Base-by-base conservation (phyloP, 2,797 vertebrate species). In the Atherinosoma microstoma region DNA sequence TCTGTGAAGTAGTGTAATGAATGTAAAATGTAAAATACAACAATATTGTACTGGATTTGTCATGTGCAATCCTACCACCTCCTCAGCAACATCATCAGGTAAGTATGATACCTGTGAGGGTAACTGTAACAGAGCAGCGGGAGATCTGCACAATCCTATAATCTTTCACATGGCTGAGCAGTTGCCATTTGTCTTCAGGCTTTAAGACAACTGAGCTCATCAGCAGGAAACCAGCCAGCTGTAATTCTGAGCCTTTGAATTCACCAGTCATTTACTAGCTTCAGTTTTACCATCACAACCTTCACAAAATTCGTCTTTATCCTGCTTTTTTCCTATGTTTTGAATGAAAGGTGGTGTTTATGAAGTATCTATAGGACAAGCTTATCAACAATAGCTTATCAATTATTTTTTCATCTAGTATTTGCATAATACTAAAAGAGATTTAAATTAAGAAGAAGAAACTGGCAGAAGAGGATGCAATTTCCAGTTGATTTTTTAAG, bases 141-240 rank as follows among this genome's bases (percentile, higher is more conserved):
- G 61, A 78, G 73, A 32, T 66, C 49, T 1, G 9, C 38, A 67
- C 71, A 54, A 58, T 70, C 64, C 64, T 51, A 34, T 67, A 64
- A 67, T 84, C 73, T 68, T 72, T 63, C 61, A 73, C 75, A 80
- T 67, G 61, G 42, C 53, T 76, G 73, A 84, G 61, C 71, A 16
- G 29, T 64, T 73, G 68, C 74, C 76, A 73, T 64, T 75, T 85
- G 64, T 83, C 68, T 76, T 51, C 35, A 67, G 78, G 77, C 66
- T 75, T 27, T 67, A 78, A 67, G 51, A 38, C 60, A 73, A 84
- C 58, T 84, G 83, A 38, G 59, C 67, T 75, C 64, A 71, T 36
- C 36, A 51, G 68, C 53, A 83, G 47, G 18, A 75, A 80, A 71
- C 27, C 66, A 76, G 58, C 53, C 38, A 66, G 45, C 45, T 68